Conservation (phyloP, 2,113 vertebrate species). For the Calidris pugnax region DNA sequence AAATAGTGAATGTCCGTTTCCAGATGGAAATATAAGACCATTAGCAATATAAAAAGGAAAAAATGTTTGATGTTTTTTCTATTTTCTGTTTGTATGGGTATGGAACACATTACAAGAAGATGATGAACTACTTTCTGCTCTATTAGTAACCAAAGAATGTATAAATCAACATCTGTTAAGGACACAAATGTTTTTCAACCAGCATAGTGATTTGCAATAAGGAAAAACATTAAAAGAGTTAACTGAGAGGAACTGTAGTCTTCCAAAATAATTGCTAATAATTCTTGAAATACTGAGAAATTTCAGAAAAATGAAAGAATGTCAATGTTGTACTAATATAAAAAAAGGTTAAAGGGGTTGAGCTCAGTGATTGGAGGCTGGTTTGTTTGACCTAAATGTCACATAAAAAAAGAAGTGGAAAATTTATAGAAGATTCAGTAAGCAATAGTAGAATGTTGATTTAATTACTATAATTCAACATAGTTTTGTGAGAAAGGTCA, state of each 20-base stretch:
- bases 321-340: background rate
- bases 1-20: background rate
- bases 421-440: background rate
- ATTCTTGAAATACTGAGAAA: background rate
- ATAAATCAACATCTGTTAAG: background rate
- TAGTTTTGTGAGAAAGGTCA: background rate
- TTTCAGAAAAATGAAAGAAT: background rate
- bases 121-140: background rate
- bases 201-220: background rate
- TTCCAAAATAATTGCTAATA: background rate
- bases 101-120: background rate
- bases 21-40: background rate
- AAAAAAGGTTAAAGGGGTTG: background rate
- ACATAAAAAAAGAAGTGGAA: background rate
- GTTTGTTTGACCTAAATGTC: background rate
- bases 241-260: background rate
- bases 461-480: slow-evolving; percentile 1
- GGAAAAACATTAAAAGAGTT: background rate
- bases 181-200: background rate
- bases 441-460: background rate
- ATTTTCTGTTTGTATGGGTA: background rate
- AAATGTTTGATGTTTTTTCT: background rate
- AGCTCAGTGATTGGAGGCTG: background rate
- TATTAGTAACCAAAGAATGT: background rate
- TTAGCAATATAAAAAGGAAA: background rate